These are phyloP conservation scores for Arctocebus calabarensis DNA, from an alignment of 2,797 vertebrate species.

Conservation along the genomic window DNA sequence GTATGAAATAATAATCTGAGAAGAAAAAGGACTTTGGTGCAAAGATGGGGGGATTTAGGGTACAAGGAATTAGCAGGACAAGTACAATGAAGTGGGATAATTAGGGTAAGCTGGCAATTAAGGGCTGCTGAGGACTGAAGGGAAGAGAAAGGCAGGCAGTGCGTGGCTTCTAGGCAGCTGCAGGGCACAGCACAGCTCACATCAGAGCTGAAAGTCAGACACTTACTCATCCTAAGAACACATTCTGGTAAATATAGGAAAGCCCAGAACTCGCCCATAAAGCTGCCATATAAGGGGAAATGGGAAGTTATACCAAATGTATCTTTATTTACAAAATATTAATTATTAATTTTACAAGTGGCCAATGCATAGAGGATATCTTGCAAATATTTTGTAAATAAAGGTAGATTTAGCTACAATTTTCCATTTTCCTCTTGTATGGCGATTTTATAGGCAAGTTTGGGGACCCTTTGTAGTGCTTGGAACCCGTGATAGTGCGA, in stretches of 20 bases:
- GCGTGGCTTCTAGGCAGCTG: neutral
- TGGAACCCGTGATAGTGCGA: neutral
- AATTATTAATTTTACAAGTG: too few species aligned
- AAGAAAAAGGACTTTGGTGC: neutral
- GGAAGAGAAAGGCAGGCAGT: neutral
- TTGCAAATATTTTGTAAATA: too few species aligned
- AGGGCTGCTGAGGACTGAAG: neutral
- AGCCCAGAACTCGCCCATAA: too few species aligned
- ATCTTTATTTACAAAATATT: too few species aligned
- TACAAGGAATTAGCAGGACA: conserved; percentile 32
- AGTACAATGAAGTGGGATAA: neutral
- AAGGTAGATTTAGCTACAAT: too few species aligned
- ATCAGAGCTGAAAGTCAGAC: neutral
- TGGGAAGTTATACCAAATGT: too few species aligned
- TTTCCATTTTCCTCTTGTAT: too few species aligned
- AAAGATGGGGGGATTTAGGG: neutral
- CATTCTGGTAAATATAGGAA: neutral
- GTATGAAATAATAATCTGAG: neutral
- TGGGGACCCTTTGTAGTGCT: neutral
- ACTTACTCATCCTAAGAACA: neutral
- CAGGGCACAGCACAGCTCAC: neutral
- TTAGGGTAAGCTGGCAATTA: conserved; percentile 53
- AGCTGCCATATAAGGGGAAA: too few species aligned
- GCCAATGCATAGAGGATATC: too few species aligned
- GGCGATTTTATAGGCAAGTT: too few species aligned